A percentile compares a stretch with the other conserved stretches of the same genome.
phyloP scores from a whole-genome alignment of 2,888 invertebrate genomes.

The Himalopsyche anomala region DNA sequence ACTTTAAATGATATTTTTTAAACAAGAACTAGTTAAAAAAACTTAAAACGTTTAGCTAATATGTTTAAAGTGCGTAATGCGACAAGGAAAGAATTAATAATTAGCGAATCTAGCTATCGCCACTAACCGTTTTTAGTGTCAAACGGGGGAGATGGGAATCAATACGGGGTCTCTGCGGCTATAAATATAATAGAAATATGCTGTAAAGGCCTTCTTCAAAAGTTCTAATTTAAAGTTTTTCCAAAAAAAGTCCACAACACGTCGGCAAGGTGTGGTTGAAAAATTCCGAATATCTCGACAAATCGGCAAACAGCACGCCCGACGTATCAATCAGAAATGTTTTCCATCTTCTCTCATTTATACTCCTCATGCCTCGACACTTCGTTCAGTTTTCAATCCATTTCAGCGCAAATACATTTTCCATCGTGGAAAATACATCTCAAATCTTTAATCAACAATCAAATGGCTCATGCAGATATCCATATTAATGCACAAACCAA shows the following conservation, averaged over 20 bases:
- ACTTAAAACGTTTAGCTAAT: no score
- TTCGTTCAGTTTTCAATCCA: conserved; percentile 3
- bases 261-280: neutral
- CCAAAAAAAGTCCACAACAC: neutral
- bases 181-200: no score
- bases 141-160: no score
- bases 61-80: no score
- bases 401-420: neutral
- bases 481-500: neutral
- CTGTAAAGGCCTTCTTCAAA: neutral
- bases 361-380: neutral
- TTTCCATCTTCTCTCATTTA: neutral
- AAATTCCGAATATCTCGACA: neutral
- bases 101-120: no score
- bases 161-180: no score
- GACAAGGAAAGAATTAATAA: no score
- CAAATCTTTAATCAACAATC: neutral
- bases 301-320: neutral
- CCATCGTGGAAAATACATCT: neutral
- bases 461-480: neutral
- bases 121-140: no score
- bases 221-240: neutral
- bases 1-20: no score
- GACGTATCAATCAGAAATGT: conserved; percentile 6
- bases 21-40: no score